phyloP scores from a whole-genome alignment of 1,140 invertebrate species.

The Melipona quadrifasciata region DNA sequence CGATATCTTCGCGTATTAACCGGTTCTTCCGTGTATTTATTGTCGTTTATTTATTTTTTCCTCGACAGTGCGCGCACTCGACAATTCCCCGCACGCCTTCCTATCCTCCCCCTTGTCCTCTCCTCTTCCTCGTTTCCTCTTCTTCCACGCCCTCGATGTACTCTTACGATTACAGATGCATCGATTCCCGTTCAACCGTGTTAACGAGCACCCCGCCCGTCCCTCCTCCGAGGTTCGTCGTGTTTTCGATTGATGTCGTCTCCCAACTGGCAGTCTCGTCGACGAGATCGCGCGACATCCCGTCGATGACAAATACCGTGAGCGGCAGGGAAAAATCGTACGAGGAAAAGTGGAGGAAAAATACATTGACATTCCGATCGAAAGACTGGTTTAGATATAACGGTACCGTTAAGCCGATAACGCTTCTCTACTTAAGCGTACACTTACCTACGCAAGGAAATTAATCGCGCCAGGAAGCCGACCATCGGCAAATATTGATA shows the following conservation, averaged over 20 bases:
- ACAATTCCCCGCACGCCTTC: not conserved
- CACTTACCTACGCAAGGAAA: not conserved
- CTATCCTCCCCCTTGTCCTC: not conserved
- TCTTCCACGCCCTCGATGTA: not conserved
- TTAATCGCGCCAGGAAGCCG: not conserved
- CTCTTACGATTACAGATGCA: constrained; percentile 34
- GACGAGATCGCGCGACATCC: not conserved
- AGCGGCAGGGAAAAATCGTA: not conserved
- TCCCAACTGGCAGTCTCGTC: not conserved
- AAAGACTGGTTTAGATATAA: not conserved
- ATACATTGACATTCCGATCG: not conserved
- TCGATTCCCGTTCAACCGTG: constrained; percentile 26
- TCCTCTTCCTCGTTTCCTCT: not conserved
- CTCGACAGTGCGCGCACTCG: not conserved
- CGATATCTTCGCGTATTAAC: constrained; percentile 46
- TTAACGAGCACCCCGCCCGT: constrained; percentile 23
- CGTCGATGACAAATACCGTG: not conserved
- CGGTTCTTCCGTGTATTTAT: constrained; percentile 27
- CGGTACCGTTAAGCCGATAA: not conserved
- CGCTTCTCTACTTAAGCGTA: not conserved
- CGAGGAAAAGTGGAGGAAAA: not conserved
- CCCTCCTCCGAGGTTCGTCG: not conserved
- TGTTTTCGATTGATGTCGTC: not conserved
- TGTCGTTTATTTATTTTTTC: constrained; percentile 34
- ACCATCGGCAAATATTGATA: not conserved